Evolutionary conservation across 1,140 invertebrate genomes (phyloP), one percentile per base, ranked within the genome.

Genomic region (Laupala kohalensis): DNA sequence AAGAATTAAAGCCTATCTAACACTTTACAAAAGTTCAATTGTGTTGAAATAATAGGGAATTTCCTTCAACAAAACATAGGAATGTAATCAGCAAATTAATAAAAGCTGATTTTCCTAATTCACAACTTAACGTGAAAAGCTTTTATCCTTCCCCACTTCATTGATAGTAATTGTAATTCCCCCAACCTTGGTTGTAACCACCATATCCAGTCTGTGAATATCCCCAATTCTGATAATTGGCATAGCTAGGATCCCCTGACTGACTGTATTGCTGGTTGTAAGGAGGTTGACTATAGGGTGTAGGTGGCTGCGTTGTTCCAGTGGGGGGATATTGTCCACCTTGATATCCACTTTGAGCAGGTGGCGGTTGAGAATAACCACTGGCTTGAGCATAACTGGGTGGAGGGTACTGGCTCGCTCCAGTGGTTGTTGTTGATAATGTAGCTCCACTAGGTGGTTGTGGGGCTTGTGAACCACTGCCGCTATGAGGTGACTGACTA

Each of bases 171-270:
- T 84, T 83, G 71, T 84, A 84, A 19, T 81, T 82, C 65, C 87
- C 85, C 88, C 88, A 89, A 5, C 75, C 75, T 71, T 89, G 88
- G 75, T 87, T 87, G 73, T 88, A 88, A 25, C 85, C 82, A n/a
- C 85, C 82, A 69, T 88, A 87, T 64, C 84, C 82, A 30, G 86
- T 81, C 74, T 88, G 87, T 4, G 86, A 84, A 71, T 88, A 88
- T 69, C 86, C 84, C 88, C 88, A 89, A 75, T 88, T 88, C 76
- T 87, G 88, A 73, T 89, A 89, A 73, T 85, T 83, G 0, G 80
- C 80, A 69, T 84, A 85, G 69, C 84, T 84, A 0, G 82, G 83
- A 76, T 85, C 84, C 0, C 73, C 72, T 13, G 83, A 83, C n/a
- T 88, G 87, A 74, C 87, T 86, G 73, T 83, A 87, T 71, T 87